phyloP scores from a whole-genome alignment of 1,140 invertebrate species.

The Zaprionus capensis region DNA sequence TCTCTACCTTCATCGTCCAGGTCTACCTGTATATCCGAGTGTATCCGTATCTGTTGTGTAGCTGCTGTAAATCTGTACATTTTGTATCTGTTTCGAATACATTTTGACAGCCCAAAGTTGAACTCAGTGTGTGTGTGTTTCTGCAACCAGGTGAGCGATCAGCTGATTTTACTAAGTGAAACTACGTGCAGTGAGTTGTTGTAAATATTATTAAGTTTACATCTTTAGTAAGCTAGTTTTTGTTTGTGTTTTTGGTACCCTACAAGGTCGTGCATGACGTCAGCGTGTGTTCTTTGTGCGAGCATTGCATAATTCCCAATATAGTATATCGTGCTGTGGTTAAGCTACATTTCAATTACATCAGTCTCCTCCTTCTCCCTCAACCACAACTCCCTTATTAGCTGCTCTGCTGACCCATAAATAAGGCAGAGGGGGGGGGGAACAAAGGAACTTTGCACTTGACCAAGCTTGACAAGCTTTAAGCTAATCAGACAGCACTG shows the following conservation, averaged over 20 bases:
- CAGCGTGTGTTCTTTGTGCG: constrained; percentile 33
- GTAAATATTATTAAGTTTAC: constrained; percentile 1
- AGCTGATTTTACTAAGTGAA: constrained; percentile 19
- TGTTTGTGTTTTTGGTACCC: constrained; percentile 20
- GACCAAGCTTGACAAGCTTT: constrained; percentile 52
- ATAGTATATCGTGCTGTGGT: constrained; percentile 24
- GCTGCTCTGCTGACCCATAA: not conserved
- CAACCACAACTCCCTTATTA: not conserved
- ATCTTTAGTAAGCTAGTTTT: constrained; percentile 15
- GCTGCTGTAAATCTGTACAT: constrained; percentile 15
- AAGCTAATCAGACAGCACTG: constrained; percentile 65
- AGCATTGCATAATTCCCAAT: constrained; percentile 60
- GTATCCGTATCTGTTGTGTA: constrained; percentile 20
- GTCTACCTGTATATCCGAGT: constrained; percentile 33
- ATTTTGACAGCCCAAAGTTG: not conserved
- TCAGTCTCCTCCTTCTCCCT: not conserved
- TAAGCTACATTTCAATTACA: constrained; percentile 28
- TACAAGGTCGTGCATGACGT: constrained; percentile 65
- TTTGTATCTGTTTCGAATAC: constrained; percentile 15
- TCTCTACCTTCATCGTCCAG: not conserved
- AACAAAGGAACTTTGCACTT: constrained; percentile 61
- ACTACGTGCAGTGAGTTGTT: constrained; percentile 19
- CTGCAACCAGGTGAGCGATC: constrained; percentile 28
- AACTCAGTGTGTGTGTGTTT: not conserved
- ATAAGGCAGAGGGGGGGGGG: not conserved